These are phyloP conservation scores for Clunio marinus DNA, from an alignment of 2,888 invertebrate genomes.

Conservation along the genomic window DNA sequence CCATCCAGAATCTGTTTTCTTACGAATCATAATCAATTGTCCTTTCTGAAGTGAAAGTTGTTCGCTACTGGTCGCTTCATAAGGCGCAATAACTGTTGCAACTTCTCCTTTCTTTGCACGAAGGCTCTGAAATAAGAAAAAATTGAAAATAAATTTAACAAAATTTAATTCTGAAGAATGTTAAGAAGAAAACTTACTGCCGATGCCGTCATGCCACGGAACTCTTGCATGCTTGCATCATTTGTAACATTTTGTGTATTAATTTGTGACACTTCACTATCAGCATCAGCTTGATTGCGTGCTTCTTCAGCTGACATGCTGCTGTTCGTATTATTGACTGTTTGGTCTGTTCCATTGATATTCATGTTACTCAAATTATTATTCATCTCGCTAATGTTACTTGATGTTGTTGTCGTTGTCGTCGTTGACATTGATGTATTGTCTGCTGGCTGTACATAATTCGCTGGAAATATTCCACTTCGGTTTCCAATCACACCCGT, in stretches of 20 bases:
- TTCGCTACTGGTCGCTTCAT: constrained; percentile 85
- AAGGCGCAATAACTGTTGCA: constrained; percentile 89
- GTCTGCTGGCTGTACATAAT: constrained; percentile 80
- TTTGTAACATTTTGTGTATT: constrained; percentile 48
- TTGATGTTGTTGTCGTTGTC: not conserved
- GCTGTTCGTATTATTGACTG: not conserved
- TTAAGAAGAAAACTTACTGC: not conserved
- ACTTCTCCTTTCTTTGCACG: constrained; percentile 81
- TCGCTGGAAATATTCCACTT: constrained; percentile 94
- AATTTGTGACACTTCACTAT: constrained; percentile 52
- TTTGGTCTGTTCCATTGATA: constrained; percentile 10
- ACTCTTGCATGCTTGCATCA: constrained; percentile 34
- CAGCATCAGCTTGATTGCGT: constrained; percentile 48
- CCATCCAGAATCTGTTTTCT: constrained; percentile 97
- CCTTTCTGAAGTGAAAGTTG: constrained; percentile 87
- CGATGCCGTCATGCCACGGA: constrained; percentile 31
- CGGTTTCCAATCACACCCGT: constrained; percentile 80
- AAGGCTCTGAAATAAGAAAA: constrained; percentile 52
- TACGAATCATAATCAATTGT: constrained; percentile 91
- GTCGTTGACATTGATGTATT: constrained; percentile 45
- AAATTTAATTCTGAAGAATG: constrained; percentile 40
- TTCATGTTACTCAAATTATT: constrained; percentile 4
- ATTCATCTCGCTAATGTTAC: not conserved
- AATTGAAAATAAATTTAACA: constrained; percentile 38
- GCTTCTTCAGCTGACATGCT: constrained; percentile 36